These are phyloP conservation scores for Procambarus virginalis DNA, from an alignment of 1,140 invertebrate genomes.

Conservation along the genomic window DNA sequence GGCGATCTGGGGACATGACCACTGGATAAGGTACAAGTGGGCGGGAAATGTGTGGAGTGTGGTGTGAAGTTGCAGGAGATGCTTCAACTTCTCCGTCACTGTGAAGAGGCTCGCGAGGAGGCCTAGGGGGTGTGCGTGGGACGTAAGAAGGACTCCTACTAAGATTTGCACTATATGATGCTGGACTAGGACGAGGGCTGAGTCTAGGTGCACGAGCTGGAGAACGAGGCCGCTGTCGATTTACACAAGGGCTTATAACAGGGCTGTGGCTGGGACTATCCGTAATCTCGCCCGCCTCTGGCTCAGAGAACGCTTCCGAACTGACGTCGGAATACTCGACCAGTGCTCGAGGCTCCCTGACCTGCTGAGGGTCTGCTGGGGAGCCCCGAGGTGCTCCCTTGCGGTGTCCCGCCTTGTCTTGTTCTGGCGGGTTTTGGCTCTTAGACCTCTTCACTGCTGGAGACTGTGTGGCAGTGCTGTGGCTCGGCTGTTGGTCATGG, in stretches of 20 bases:
- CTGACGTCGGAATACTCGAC: slow-evolving; percentile 91
- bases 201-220: slow-evolving; percentile 43
- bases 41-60: slow-evolving; percentile 50
- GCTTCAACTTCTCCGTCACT: slow-evolving; percentile 69
- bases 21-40: slow-evolving; percentile 69
- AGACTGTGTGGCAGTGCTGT: slow-evolving; percentile 60
- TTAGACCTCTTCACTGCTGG: slow-evolving; percentile 58
- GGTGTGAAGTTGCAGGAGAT: slow-evolving; percentile 47
- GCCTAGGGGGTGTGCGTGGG: slow-evolving; percentile 48
- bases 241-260: slow-evolving; percentile 52
- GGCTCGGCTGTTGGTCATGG: slow-evolving; percentile 63
- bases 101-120: slow-evolving; percentile 52
- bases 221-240: slow-evolving; percentile 47
- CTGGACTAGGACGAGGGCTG: slow-evolving; percentile 52
- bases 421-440: slow-evolving; percentile 35
- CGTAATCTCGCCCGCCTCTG: slow-evolving; percentile 90
- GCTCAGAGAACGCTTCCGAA: slow-evolving; percentile 90
- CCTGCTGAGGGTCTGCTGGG: slow-evolving; percentile 29
- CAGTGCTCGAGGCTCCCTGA: slow-evolving; percentile 64
- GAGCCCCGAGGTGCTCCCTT: slow-evolving; percentile 53
- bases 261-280: slow-evolving; percentile 74
- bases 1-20: slow-evolving; percentile 69
- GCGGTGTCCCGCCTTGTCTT: slow-evolving; percentile 35
- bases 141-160: slow-evolving; percentile 53
- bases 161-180: slow-evolving; percentile 49